These are phyloP conservation scores for Habropoda laboriosa DNA, from an alignment of 1,140 invertebrate species.

Conservation along the genomic window DNA sequence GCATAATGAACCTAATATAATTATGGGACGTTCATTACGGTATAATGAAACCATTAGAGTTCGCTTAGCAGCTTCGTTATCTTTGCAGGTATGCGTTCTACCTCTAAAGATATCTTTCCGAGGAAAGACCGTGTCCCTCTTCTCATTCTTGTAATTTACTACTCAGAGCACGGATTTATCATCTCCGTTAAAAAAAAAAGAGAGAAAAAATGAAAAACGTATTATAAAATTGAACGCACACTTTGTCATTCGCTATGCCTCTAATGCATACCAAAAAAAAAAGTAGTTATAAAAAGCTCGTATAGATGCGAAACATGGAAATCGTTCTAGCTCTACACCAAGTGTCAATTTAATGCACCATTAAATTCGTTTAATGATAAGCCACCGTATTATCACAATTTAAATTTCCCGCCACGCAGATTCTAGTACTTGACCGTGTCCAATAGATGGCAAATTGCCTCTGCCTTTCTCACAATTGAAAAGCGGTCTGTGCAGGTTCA, in stretches of 20 bases:
- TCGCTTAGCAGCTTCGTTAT: constrained; percentile 57
- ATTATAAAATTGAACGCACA: too few relatives aligned
- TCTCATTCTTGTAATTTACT: not conserved
- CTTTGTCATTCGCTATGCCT: not conserved
- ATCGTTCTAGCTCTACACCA: not conserved
- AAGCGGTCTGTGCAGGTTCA: not conserved
- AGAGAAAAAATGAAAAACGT: not conserved
- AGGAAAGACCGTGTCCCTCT: not conserved
- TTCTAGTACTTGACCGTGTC: not conserved
- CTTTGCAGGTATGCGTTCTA: constrained; percentile 26
- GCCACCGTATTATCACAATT: not conserved
- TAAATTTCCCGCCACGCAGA: not conserved
- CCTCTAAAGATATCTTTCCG: not conserved
- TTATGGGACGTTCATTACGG: constrained; percentile 68
- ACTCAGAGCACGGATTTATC: not conserved
- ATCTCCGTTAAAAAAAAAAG: not conserved
- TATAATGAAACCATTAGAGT: constrained; percentile 71
- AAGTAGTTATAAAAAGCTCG: not conserved
- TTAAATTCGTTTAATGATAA: not conserved
- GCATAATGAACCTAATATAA: constrained; percentile 73
- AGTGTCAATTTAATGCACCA: not conserved
- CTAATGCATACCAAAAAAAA: too few relatives aligned
- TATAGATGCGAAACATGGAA: not conserved
- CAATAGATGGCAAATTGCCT: constrained; percentile 63
- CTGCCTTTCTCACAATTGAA: constrained; percentile 44